Percentiles rank a stretch among this genome's conserved stretches.
phyloP scores from a whole-genome alignment of 2,888 invertebrate species.

The Scaptomyza parva region DNA sequence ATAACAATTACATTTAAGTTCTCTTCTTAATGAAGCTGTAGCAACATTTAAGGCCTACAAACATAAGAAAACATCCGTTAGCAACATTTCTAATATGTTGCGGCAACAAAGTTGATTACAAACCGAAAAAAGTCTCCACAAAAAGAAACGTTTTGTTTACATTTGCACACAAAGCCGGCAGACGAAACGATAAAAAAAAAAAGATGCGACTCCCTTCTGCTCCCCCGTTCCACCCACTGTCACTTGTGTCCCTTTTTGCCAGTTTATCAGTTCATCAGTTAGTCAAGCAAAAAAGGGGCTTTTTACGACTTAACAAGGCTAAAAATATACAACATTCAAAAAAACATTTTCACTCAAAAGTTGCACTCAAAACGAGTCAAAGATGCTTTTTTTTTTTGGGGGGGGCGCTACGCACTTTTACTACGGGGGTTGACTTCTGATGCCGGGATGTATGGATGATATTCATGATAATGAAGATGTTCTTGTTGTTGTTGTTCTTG shows the following conservation, averaged over 20 bases:
- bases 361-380: constrained; percentile 51
- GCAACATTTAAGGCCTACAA: constrained; percentile 24
- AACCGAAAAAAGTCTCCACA: constrained; percentile 43
- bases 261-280: constrained; percentile 3
- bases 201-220: constrained; percentile 22
- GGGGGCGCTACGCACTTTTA: constrained; percentile 48
- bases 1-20: neutral
- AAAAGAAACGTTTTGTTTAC: constrained; percentile 70
- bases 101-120: constrained; percentile 58
- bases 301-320: constrained; percentile 47
- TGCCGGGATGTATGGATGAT: constrained; percentile 22
- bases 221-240: constrained; percentile 17
- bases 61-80: neutral
- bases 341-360: constrained; percentile 57
- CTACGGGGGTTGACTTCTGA: constrained; percentile 60
- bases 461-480: constrained; percentile 5
- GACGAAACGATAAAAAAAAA: constrained; percentile 40
- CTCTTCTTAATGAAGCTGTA: neutral
- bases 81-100: constrained; percentile 62
- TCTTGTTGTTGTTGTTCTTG: constrained; percentile 12
- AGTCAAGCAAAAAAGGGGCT: constrained; percentile 32
- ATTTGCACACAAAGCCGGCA: constrained; percentile 68
- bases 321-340: too few relatives aligned
- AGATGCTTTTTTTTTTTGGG: constrained; percentile 16
- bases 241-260: constrained; percentile 34